Base-by-base conservation (phyloP, 2,113 vertebrate genomes). In the Spermophilus dauricus region DNA sequence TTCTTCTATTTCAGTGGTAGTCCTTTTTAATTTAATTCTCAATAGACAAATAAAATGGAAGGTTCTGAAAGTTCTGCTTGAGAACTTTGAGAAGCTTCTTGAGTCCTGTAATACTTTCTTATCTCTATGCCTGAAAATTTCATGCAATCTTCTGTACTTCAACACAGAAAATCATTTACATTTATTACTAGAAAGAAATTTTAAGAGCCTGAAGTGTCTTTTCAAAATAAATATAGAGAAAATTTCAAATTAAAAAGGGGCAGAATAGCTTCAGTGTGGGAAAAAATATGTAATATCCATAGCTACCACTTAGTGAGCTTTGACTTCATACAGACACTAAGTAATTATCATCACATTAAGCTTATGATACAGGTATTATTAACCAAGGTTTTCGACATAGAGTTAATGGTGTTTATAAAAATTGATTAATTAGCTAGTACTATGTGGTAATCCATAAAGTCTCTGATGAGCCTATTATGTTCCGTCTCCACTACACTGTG, bases 41-140 rank as follows among this genome's bases (percentile, higher is more conserved):
- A 86, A 11, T 73, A 81, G 83, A n/a, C 2, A 18, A 67, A 86
- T 72, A 78, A 58, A 65, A 86, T 26, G 56, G 32, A 96, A 48
- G 8, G 48, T 81, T 56, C 12, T 91, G 17, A 9, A 26, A 37
- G 1, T 6, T 86, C 4, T 77, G 2, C 72, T 8, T 65, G 22
- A 9, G 30, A 2, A 48, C 37, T 48, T 17, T 4, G 7, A 67
- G 18, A 58, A 12, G 93, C 30, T 58, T 69, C 5, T 13, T 42
- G 20, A 86, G 77, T 63, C 22, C 22, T 42, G 18, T 90, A 17
- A 67, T 32, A 80, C 2, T 80, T 83, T 39, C 34, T 89, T 75
- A 84, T 65, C 69, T 88, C 32, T 39, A 86, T 20, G 16, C 72
- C 26, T 95, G 72, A 93, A 84, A 58, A 67, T 97, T 85, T 89